phyloP scores from a whole-genome alignment of 2,888 invertebrate genomes.

The Geophilus truncorum region DNA sequence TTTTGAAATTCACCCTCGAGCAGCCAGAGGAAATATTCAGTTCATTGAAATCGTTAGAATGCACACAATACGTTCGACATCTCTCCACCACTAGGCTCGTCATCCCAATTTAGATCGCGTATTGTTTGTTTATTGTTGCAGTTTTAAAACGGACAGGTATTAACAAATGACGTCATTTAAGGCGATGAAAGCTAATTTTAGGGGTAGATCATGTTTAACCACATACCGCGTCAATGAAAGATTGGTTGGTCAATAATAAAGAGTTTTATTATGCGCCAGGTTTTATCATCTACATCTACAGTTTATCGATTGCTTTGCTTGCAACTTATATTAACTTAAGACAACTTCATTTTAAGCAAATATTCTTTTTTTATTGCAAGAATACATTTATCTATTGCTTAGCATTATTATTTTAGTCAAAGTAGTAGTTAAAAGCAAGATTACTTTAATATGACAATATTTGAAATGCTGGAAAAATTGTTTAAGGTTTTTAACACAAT shows the following conservation, averaged over 20 bases:
- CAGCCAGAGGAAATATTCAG: not conserved
- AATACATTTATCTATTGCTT: too few species aligned
- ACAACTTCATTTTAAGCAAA: too few species aligned
- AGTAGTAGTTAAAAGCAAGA: too few species aligned
- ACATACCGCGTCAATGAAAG: not conserved
- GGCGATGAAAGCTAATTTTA: slow-evolving; percentile 5
- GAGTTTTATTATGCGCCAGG: not conserved
- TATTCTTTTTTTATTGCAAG: too few species aligned
- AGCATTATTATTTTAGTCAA: too few species aligned
- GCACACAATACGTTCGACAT: not conserved
- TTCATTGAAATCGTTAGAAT: not conserved
- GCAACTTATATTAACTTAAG: too few species aligned
- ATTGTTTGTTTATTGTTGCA: not conserved
- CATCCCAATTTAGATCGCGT: not conserved
- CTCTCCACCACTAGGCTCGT: not conserved
- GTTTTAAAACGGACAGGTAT: not conserved
- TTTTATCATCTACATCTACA: not conserved
- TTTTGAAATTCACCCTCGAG: not conserved
- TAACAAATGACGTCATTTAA: not conserved
- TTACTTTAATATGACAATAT: too few species aligned
- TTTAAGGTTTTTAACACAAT: too few species aligned
- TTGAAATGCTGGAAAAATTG: too few species aligned
- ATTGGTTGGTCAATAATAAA: not conserved
- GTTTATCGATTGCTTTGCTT: too few species aligned
- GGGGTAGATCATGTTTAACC: not conserved